Evolutionary conservation across 2,797 vertebrate genomes (phyloP), one percentile per base, ranked within the genome.

Genomic region (Eospalax fontanierii): DNA sequence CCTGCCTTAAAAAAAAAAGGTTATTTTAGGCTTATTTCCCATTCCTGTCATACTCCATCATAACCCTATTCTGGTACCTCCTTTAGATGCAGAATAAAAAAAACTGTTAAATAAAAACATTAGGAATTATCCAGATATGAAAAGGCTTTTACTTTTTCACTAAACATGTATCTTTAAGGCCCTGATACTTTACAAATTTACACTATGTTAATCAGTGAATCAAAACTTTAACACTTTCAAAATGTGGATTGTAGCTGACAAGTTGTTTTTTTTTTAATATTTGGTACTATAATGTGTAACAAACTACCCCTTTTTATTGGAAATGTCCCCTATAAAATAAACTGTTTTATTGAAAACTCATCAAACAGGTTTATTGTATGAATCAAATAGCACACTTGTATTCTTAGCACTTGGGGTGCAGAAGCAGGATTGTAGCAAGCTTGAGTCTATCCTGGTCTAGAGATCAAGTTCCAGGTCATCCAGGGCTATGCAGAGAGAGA

Each of bases 111-210:
- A 76, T 61, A 18, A 50, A 79, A 84, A 83, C 54, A 85, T 63
- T n/a, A 82, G 73, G 91, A 93, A 91, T 90, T 65, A 92, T 90
- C 35, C n/a, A 88, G 19, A 74, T 59, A 12, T 22, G 71, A 68
- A 93, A 80, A 46, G 33, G 46, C 18, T 82, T 89, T 59, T 59
- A 83, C 2, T 90, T 90, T 38, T 89, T 82, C n/a, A 71, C 57
- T 93, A 35, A 92, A 76, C 30, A 90, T 68, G 1, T 66, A 83
- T 79, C 57, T 95, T 90, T 80, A 95, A 85, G 68, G 81, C 19
- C n/a, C 28, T 79, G 59, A 74, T 59, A 38, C 21, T 90, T 21
- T 14, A 92, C 12, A 88, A 80, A n/a, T 89, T 95, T 90, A 76
- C 73, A 76, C 61, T 73, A 38, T 57, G 54, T 16, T 89, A 95